A percentile compares a stretch with the other conserved stretches of the same genome.
Conservation (phyloP, 1,140 invertebrate species). For the Drosophila dunni region DNA sequence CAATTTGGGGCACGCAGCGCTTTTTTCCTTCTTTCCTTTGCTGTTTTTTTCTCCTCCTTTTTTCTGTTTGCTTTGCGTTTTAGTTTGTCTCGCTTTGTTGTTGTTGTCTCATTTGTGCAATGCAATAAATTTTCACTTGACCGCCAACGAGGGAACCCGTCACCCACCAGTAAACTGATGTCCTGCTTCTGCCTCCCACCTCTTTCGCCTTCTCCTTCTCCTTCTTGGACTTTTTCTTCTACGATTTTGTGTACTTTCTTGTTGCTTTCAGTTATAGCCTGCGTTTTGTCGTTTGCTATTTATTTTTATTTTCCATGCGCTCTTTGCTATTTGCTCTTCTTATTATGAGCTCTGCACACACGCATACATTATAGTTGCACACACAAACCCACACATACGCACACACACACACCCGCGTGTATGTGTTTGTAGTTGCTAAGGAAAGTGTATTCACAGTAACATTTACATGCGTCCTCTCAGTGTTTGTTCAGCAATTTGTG, state of each 20-base stretch:
- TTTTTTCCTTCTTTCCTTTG: slow-evolving; percentile 9
- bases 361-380: slow-evolving; percentile 40
- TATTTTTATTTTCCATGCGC: slow-evolving; percentile 77
- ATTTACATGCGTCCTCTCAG: slow-evolving; percentile 56
- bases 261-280: slow-evolving; percentile 41
- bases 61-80: slow-evolving; percentile 21
- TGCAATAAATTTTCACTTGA: slow-evolving; percentile 79
- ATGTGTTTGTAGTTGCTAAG: slow-evolving; percentile 8
- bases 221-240: neutral
- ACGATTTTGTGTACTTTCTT: neutral
- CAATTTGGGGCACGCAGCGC: slow-evolving; percentile 48
- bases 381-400: slow-evolving; percentile 33
- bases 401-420: slow-evolving; percentile 17
- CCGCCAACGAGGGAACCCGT: slow-evolving; percentile 77
- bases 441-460: slow-evolving; percentile 56
- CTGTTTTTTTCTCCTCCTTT: slow-evolving; percentile 22
- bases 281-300: slow-evolving; percentile 68
- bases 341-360: slow-evolving; percentile 63
- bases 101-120: slow-evolving; percentile 75
- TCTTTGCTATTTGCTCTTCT: slow-evolving; percentile 73
- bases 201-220: neutral
- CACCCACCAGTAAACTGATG: slow-evolving; percentile 47
- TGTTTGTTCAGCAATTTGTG: slow-evolving; percentile 61
- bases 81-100: slow-evolving; percentile 45
- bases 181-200: neutral